These are phyloP conservation scores for Torymus aiolomorphi DNA, from an alignment of 2,888 invertebrate species.

Conservation along the genomic window DNA sequence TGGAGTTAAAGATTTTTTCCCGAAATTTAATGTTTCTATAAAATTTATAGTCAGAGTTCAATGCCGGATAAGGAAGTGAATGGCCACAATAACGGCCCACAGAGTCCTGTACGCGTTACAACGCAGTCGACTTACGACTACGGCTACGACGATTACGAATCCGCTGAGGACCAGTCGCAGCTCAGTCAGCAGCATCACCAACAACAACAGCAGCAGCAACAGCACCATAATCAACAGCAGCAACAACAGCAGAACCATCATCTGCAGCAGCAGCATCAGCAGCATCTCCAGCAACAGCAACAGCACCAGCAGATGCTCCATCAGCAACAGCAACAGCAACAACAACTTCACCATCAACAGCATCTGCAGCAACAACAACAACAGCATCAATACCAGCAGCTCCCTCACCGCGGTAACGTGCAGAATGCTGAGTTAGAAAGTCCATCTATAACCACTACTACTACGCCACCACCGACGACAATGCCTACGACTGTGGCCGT, in stretches of 20 bases:
- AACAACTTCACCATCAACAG: neutral
- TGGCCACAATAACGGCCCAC: conserved; percentile 56
- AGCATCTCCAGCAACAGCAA: neutral
- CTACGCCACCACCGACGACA: conserved; percentile 36
- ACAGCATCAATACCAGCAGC: conserved; percentile 13
- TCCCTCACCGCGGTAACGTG: conserved; percentile 12
- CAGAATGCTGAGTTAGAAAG: conserved; percentile 18
- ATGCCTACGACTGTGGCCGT: neutral
- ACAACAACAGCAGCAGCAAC: conserved; percentile 56
- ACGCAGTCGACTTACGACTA: conserved; percentile 41
- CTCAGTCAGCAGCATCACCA: conserved; percentile 41
- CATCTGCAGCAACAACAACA: too few relatives aligned
- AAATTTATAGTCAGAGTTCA: conserved; percentile 25
- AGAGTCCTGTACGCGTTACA: conserved; percentile 41
- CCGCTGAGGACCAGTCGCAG: conserved; percentile 19
- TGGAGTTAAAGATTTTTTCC: too few relatives aligned
- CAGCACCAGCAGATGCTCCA: too few relatives aligned
- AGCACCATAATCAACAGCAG: neutral
- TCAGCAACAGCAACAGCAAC: conserved; percentile 14
- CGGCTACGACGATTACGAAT: conserved; percentile 70
- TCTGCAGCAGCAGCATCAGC: neutral
- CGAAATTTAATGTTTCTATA: too few relatives aligned
- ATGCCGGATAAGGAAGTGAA: conserved; percentile 41
- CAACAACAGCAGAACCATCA: too few relatives aligned
- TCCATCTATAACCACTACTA: neutral